phyloP scores from a whole-genome alignment of 2,888 invertebrate genomes.

The Platycnemis pennipes region DNA sequence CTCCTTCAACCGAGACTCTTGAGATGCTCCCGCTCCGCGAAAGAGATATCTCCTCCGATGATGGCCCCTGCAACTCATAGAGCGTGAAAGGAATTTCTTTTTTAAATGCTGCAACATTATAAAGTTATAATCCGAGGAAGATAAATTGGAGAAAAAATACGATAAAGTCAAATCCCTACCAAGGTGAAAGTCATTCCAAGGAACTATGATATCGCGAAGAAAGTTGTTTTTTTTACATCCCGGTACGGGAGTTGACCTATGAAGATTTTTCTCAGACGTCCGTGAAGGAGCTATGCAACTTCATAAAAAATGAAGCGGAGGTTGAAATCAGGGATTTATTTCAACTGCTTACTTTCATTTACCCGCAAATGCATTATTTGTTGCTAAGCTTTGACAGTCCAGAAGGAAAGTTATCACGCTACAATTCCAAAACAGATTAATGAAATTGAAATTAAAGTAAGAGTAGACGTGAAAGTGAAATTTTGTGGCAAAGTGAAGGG shows the following conservation, averaged over 20 bases:
- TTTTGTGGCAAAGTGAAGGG: no score
- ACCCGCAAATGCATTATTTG: not conserved
- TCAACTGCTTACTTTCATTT: not conserved
- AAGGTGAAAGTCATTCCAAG: not conserved
- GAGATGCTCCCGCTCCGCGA: not conserved
- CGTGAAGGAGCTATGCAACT: not conserved
- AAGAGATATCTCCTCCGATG: not conserved
- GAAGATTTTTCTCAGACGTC: not conserved
- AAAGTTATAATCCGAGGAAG: not conserved
- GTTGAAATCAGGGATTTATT: not conserved
- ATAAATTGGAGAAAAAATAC: not conserved
- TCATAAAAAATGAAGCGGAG: not conserved
- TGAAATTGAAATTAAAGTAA: no score
- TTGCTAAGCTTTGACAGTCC: no score
- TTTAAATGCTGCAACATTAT: not conserved
- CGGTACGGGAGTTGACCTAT: not conserved
- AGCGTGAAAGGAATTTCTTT: not conserved
- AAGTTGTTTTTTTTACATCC: not conserved
- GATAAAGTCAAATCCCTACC: not conserved
- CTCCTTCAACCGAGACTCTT: not conserved
- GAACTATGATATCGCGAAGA: not conserved
- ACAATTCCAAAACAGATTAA: no score
- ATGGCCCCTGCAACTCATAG: not conserved
- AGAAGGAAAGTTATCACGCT: no score
- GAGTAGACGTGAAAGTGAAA: no score